Evolutionary conservation across 2,888 invertebrate genomes (phyloP), one percentile per base, ranked within the genome.

Genomic region (Clitarchus hookeri): DNA sequence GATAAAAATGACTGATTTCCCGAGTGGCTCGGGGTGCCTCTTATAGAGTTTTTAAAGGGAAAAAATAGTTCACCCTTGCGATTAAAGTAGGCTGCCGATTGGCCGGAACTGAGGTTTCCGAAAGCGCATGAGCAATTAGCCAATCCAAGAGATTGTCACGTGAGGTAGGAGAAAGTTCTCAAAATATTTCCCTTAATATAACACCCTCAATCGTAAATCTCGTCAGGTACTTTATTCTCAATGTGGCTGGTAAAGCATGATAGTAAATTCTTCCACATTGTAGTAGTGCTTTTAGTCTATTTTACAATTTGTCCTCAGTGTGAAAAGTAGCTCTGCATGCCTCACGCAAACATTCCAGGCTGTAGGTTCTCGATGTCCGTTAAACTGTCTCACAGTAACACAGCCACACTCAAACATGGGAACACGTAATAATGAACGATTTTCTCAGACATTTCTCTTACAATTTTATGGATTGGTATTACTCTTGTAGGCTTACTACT

Each of bases 391-490:
- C 23, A 16, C 79, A 79, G 79, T n/a, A 79, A 19, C 79, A 79
- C n/a, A 79, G 79, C 79, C 79, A 79, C 79, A 79, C 27, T 25
- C 23, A 79, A 79, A 12, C 79, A 19, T 79, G 23, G 25, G 23
- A 12, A 26, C 25, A 12, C 25, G 23, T 79, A 79, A 79, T 13
- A 2, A 79, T 79, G 25, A 79, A 19, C 79, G 79, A 79, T 79
- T 19, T 16, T n/a, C 23, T n/a, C 25, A 23, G 79, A 23, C 13
- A 79, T 79, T 79, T 79, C 79, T 11, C 16, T 13, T 79, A 79
- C n/a, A 79, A 79, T 79, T 79, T 79, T 79, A n/a, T 79, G 79
- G 6, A n/a, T n/a, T 79, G 23, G 79, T n/a, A 79, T 79, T 79
- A 79, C n/a, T 79, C 23, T 78, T 79, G 25, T n/a, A 79, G 25